A percentile compares a stretch with the other conserved stretches of the same genome.
Conservation (phyloP, 2,888 invertebrate species). For the Polydrusus cervinus region DNA sequence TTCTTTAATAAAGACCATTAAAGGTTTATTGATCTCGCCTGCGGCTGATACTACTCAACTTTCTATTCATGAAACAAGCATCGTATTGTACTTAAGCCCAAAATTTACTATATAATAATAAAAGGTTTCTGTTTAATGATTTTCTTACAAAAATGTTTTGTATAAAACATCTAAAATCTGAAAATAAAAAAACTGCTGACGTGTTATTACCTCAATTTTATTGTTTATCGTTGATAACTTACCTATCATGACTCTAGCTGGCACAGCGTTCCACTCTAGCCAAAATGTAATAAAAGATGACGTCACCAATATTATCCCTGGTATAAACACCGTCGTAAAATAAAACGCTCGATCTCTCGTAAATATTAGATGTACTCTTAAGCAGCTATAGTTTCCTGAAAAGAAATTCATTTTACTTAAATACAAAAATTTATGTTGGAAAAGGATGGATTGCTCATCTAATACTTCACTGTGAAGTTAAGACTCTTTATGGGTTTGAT, state of each 20-base stretch:
- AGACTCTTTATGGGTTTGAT: too few species aligned
- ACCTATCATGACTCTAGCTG: conserved; percentile 97
- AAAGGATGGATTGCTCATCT: too few species aligned
- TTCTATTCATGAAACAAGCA: too few species aligned
- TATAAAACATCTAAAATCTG: background rate
- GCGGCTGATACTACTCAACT: too few species aligned
- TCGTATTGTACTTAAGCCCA: too few species aligned
- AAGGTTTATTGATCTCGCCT: too few species aligned
- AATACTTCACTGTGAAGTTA: too few species aligned
- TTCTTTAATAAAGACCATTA: too few species aligned
- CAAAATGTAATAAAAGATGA: conserved; percentile 98
- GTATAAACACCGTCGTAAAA: conserved; percentile 97
- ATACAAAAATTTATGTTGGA: too few species aligned
- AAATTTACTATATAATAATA: too few species aligned
- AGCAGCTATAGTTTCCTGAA: conserved; percentile 96
- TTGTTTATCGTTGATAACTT: conserved; percentile 67
- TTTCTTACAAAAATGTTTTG: background rate
- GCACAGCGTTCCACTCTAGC: conserved; percentile 98
- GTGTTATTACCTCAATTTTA: background rate
- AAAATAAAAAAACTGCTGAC: background rate
- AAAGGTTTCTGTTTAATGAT: too few species aligned
- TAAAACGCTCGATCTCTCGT: conserved; percentile 97
- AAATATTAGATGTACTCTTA: conserved; percentile 94
- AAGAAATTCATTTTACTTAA: conserved; percentile 55
- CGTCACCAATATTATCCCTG: conserved; percentile 96